Base-by-base conservation (phyloP, 1,140 invertebrate genomes). In the Drosophila lowei region DNA sequence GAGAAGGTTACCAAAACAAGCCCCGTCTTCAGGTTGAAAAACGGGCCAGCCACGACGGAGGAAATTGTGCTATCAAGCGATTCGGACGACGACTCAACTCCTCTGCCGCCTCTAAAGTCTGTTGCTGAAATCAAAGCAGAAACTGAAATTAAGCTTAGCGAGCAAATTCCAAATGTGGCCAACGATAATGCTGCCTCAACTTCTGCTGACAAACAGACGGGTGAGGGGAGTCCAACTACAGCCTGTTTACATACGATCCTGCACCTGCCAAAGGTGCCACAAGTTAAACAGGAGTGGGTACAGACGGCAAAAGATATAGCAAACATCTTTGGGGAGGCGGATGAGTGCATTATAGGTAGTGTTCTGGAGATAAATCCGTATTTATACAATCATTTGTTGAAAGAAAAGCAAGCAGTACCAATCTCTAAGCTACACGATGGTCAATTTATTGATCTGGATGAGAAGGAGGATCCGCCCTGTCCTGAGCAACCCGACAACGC, bases 321-420 rank as follows among this genome's bases (percentile, higher is more conserved):
- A 9, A 61, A 67, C 38, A 88, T 90, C 23, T 90, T 90, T 30
- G 89, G 89, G 0, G 67, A 77, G n/a, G 11, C 88, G 1, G 50
- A 90, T 60, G 65, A 81, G 9, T 48, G 55, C 2, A 54, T 89
- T 8, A 47, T 86, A 1, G 62, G 61, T 25, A 43, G 68, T 4
- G 58, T 81, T 0, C 23, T 74, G 2, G 34, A 64, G 7, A 28
- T 86, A 0, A 81, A 77, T 72, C 81, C 81, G 0, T 88, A 86
- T 58, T 30, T 86, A 1, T 86, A 38, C 28, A 77, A 86, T 18
- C 34, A 71, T 2, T 42, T 77, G 1, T 60, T 59, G 21, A 67
- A 21, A 42, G 15, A 57, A 38, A 23, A 76, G 30, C 23, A 25
- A 25, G 16, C 15, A 64, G n/a, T 4, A 48, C 30, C 13, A 8